Base-by-base conservation (phyloP, 2,797 vertebrate genomes). In the Synanceia verrucosa region DNA sequence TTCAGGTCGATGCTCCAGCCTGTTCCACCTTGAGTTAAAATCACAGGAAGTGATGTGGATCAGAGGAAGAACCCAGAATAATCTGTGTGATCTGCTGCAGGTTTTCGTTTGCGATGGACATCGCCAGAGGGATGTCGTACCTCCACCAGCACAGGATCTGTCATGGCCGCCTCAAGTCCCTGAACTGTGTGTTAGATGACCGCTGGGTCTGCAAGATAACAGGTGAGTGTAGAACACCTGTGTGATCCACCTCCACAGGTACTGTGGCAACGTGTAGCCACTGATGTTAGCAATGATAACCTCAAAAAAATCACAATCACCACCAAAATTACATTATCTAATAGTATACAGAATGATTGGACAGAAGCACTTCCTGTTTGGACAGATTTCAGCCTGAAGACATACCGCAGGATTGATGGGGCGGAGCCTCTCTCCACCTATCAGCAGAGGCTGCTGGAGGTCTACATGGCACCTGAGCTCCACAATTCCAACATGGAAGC, bases 181-280 rank as follows among this genome's bases (percentile, higher is more conserved):
- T 79, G 2, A 96, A 97, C 88, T 96, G 94, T 62, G 95, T 97
- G 5, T 86, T 95, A 41, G 95, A 96, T 58, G 95, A 95, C 79
- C 90, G 92, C 66, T 97, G 96, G 95, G 94, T 95, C 81, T 96
- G 94, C 89, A 96, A 96, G 87, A 95, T 96, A 82, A 91, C 96
- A 91, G 96, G 95, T 94, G 31, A 33, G n/a, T n/a, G 5, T 18
- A 4, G 4, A 3, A 29, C 7, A 16, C 6, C 16, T 39, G 14
- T 39, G 3, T 39, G 37, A 14, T 18, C 14, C 8, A 39, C n/a
- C n/a, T n/a, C n/a, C n/a, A n/a, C n/a, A n/a, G n/a, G n/a, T n/a
- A n/a, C n/a, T n/a, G n/a, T n/a, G n/a, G n/a, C n/a, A n/a, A n/a
- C n/a, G n/a, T n/a, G n/a, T n/a, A n/a, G n/a, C n/a, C n/a, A n/a